Evolutionary conservation across 2,797 vertebrate genomes (phyloP), one percentile per base, ranked within the genome.

Genomic region (Nyctibius grandis): DNA sequence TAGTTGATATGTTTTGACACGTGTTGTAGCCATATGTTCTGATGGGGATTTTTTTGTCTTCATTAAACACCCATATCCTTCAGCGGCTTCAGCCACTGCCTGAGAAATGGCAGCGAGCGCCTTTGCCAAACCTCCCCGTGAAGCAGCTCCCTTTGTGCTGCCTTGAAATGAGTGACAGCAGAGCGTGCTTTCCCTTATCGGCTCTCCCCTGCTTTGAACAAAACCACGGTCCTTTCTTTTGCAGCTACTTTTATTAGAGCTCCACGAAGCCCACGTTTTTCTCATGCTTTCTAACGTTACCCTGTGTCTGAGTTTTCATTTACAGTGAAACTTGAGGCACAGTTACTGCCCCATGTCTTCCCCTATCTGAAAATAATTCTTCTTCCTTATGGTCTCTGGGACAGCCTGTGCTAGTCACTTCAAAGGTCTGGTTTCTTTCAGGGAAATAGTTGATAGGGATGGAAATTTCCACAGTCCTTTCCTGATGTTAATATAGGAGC

Each of bases 381-480:
- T 95, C 78, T 91, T 92, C 59, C 36, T 60, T 42, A 47, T 2
- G 9, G 60, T 72, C 61, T 88, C 14, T 9, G 50, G 65, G 73
- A 83, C 91, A 86, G 91, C 68, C 61, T 4, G 53, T 88, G 68
- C 91, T 61, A 88, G 85, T 91, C 73, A 47, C 89, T 42, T 89
- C 57, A 91, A 79, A 88, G 93, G 51, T 94, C 92, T 94, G 95
- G 40, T 93, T 96, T 95, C 92, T 93, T 85, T 96, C 92, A 95
- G 82, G 73, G 78, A 59, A 75, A 23, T 22, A 12, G 45, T 61
- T 75, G 72, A 72, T 75, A 77, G 61, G 65, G 60, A 34, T 92
- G 89, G 87, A 91, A 94, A 89, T 92, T 94, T 94, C 92, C 85
- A 93, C 76, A 83, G 14, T 91, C 56, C 81, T 80, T 94, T 85